phyloP scores from a whole-genome alignment of 2,113 vertebrate species.

The Neomonachus schauinslandi region DNA sequence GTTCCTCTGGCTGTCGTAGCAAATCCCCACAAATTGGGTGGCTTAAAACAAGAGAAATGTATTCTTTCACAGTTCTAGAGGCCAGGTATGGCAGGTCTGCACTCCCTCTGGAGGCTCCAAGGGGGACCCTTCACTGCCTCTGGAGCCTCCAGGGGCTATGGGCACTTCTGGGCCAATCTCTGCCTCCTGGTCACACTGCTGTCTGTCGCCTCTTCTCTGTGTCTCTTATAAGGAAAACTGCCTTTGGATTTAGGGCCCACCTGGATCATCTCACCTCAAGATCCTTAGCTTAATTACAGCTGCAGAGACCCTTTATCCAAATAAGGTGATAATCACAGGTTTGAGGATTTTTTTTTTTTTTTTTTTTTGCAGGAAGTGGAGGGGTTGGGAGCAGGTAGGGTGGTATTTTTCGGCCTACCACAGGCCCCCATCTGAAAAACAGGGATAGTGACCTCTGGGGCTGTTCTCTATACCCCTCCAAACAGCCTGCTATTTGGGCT shows the following conservation, averaged over 20 bases:
- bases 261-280: neutral
- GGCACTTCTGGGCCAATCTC: neutral
- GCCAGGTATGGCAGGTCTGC: neutral
- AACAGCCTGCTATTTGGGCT: neutral
- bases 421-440: neutral
- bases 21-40: neutral
- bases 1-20: neutral
- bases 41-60: neutral
- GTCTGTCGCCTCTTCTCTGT: neutral
- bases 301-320: neutral
- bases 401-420: neutral
- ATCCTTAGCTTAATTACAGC: neutral
- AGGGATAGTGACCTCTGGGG: no score
- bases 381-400: neutral
- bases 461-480: neutral
- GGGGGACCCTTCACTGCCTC: neutral
- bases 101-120: neutral
- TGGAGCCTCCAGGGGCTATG: accelerated
- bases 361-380: no score
- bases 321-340: neutral
- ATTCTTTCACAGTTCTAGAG: neutral
- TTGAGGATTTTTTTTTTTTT: neutral
- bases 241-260: neutral
- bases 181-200: no score
- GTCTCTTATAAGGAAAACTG: neutral